phyloP scores from a whole-genome alignment of 1,140 invertebrate species.

The Globodera rostochiensis region DNA sequence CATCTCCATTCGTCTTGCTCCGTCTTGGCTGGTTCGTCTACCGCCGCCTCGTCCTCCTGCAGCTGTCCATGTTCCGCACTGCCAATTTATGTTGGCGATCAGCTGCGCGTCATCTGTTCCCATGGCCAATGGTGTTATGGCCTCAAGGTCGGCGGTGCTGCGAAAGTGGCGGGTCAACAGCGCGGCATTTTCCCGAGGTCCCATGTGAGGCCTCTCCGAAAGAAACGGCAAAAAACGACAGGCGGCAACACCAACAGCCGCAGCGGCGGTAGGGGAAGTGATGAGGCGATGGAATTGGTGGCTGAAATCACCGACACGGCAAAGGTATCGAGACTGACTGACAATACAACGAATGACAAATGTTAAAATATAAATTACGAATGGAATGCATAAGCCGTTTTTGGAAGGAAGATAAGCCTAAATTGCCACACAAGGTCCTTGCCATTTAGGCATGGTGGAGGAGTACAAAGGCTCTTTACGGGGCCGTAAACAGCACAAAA shows the following conservation, averaged over 20 bases:
- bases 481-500: constrained; percentile 2
- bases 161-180: neutral
- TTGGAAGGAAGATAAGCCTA: constrained; percentile 9
- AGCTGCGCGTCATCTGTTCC: constrained; percentile 21
- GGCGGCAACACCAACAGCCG: neutral
- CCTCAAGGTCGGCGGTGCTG: constrained; percentile 15
- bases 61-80: neutral
- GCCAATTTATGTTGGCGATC: constrained; percentile 35
- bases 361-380: constrained; percentile 20
- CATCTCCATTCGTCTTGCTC: neutral
- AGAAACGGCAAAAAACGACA: no score
- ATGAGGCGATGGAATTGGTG: constrained; percentile 31
- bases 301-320: constrained; percentile 36
- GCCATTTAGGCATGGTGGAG: constrained; percentile 20
- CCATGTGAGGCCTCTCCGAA: no score
- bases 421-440: constrained; percentile 5
- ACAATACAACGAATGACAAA: neutral
- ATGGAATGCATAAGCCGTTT: neutral
- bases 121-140: constrained; percentile 47
- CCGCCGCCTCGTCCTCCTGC: neutral
- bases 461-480: constrained; percentile 11
- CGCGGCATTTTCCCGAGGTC: neutral
- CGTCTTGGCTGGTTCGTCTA: neutral
- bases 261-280: neutral
- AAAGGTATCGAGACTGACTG: constrained; percentile 22